phyloP scores from a whole-genome alignment of 1,140 invertebrate species.

The Caenorhabditis latens region DNA sequence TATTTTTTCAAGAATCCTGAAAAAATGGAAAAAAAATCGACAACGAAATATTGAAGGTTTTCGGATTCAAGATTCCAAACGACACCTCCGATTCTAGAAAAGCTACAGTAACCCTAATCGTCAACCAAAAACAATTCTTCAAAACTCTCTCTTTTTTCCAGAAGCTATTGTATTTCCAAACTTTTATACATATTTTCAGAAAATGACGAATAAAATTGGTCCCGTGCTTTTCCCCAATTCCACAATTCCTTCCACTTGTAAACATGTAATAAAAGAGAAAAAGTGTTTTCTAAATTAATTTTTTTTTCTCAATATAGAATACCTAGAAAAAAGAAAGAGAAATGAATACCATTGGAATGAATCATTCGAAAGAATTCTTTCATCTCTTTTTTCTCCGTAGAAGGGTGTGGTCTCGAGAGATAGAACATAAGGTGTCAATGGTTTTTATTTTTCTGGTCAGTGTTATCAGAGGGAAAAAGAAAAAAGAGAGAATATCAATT shows the following conservation, averaged over 20 bases:
- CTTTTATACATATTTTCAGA: too few species aligned
- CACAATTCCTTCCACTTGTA: neutral
- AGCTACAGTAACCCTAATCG: too few species aligned
- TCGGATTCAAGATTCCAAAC: too few species aligned
- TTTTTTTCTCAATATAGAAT: neutral
- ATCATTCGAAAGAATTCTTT: slow-evolving; percentile 12
- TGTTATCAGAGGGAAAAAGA: neutral
- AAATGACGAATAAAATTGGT: neutral
- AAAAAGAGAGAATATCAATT: neutral
- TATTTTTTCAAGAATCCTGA: too few species aligned
- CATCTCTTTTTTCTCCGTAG: neutral
- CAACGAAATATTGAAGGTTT: too few species aligned
- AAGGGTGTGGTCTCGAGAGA: slow-evolving; percentile 24
- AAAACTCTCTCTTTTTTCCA: too few species aligned
- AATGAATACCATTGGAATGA: slow-evolving; percentile 11
- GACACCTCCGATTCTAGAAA: too few species aligned
- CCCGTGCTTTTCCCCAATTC: neutral
- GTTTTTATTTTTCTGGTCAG: slow-evolving; percentile 2
- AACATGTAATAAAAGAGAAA: neutral
- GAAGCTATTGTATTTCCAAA: too few species aligned
- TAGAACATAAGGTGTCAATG: slow-evolving; percentile 4
- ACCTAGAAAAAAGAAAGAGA: neutral
- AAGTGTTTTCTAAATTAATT: slow-evolving; percentile 15
- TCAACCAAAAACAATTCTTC: too few species aligned
- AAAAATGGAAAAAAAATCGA: too few species aligned